Evolutionary conservation across 2,113 vertebrate genomes (phyloP), one percentile per base, ranked within the genome.

Genomic region (Pluvialis apricaria): DNA sequence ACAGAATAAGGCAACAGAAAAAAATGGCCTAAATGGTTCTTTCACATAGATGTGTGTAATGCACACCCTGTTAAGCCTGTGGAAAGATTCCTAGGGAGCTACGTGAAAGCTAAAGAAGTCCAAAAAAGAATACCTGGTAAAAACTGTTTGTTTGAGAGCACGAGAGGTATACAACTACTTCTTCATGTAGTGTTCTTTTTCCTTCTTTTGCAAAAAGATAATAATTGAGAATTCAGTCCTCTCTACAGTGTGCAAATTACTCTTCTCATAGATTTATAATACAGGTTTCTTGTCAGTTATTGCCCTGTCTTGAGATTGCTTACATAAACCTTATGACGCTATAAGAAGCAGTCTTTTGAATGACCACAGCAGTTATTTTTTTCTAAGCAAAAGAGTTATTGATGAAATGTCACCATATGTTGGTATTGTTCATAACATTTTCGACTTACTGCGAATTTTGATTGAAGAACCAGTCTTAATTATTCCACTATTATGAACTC

Each of bases 331-430:
- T 77, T 65, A 60, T 16, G 55, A 58, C 31, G 16, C 20, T 54
- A 11, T 45, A 54, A 57, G 10, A 82, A 69, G 20, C 40, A 86
- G 60, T 22, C 8, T 58, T 70, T 34, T 86, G 32, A 72, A 92
- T n/a, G n/a, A 79, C 20, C 36, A 55, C 1, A 1, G 18, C 24
- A 75, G 22, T 19, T 90, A 7, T n/a, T 77, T 75, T 66, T 78
- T 76, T 90, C 71, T 86, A 90, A 95, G 86, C 70, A 93, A 79
- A 97, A 94, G 71, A 91, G 54, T 89, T 95, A 96, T 28, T 96
- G 93, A 97, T 96, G 93, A 97, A 97, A 96, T 95, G 94, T 94
- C 95, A 97, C 92, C 61, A n/a, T 97, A 94, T 96, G 92, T 91
- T 93, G 88, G 73, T 78, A 79, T 81, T 83, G 22, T 77, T 71